Base-by-base conservation (phyloP, 2,797 vertebrate genomes). In the Pangasius krempfi region DNA sequence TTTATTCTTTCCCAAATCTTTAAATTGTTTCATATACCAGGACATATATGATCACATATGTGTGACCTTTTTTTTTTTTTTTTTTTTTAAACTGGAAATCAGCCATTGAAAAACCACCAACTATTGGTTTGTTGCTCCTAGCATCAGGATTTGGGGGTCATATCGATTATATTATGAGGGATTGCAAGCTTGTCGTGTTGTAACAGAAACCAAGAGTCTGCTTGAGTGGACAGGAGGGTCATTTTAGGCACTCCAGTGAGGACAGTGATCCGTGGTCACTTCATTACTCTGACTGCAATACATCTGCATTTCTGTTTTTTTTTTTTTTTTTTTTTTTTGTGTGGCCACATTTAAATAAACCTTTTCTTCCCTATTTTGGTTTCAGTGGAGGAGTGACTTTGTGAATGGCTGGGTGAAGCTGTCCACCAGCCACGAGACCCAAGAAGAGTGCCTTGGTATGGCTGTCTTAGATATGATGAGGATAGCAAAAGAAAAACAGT, bases 401-500 rank as follows among this genome's bases (percentile, higher is more conserved):
- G 95, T 99, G 47, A 95, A 96, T 27, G 97, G 97, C 70, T 96
- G 95, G 96, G 93, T 98, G 89, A 95, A 95, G 56, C 94, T 99
- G 90, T 96, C 97, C 4, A 95, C 97, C 90, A 97, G 94, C 93
- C 98, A 99, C 0, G 98, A 99, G 95, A 96, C 96, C 25, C 98
- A 99, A 94, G 98, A 99, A 93, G 99, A 99, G 93, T 99, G 98
- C 92, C 96, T 99, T 91, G 99, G 99, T 56, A 97, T 99, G 98
- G 99, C 98, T 0, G 98, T 99, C 88, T 94, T 99, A 84, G 99
- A 99, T 94, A 99, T 99, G 96, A 98, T 99, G 98, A 97, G 98
- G 92, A 96, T 98, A 76, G 98, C 98, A 82, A 99, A 98, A 95
- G 98, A 99, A 93, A 97, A 93, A 6, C 95, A 95, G 87, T 97